Conservation (phyloP, 2,888 invertebrate species). For the Buathra laborator region DNA sequence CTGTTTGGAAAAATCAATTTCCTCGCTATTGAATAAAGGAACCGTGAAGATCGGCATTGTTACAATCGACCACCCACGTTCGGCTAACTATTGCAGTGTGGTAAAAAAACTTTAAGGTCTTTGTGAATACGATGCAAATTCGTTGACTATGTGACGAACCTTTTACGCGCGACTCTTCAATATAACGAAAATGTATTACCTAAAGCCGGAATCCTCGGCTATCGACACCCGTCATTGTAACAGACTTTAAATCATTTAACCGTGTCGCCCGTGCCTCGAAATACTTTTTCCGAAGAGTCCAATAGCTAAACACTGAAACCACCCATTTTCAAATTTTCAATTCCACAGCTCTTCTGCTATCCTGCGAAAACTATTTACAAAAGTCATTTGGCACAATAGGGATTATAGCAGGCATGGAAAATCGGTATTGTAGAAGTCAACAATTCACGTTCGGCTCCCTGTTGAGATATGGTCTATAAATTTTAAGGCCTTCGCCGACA, state of each 20-base stretch:
- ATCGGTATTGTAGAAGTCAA: not conserved
- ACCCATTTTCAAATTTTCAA: not conserved
- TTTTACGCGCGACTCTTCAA: too few species aligned
- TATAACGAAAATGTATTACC: too few species aligned
- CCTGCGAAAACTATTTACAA: conserved; percentile 65
- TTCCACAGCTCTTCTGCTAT: conserved; percentile 47
- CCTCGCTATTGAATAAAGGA: too few species aligned
- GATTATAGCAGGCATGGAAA: conserved; percentile 44
- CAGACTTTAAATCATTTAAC: not conserved
- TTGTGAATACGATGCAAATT: too few species aligned
- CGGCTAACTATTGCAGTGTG: too few species aligned
- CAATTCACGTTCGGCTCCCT: not conserved
- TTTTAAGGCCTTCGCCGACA: not conserved
- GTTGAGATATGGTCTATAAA: not conserved
- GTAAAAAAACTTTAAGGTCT: too few species aligned
- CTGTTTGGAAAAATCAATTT: too few species aligned
- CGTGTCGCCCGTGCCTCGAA: not conserved
- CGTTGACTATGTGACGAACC: too few species aligned
- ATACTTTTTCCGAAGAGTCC: not conserved
- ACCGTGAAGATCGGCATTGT: not conserved
- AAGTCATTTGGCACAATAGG: conserved; percentile 65
- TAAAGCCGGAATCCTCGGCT: too few species aligned
- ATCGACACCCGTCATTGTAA: not conserved
- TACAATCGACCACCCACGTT: not conserved
- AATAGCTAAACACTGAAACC: not conserved